phyloP scores from a whole-genome alignment of 2,888 invertebrate species.

The Mythimna albipuncta region DNA sequence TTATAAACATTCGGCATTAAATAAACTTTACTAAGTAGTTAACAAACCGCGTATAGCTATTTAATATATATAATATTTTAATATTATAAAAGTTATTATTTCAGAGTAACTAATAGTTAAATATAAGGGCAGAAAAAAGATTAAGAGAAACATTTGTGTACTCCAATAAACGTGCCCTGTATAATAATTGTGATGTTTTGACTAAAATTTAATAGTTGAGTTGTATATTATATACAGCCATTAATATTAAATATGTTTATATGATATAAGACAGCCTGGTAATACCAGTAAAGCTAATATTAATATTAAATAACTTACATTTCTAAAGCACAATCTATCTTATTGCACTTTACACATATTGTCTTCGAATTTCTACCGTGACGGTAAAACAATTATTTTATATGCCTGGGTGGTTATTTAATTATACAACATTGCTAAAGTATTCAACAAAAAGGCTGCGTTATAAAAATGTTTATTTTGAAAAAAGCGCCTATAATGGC shows the following conservation, averaged over 20 bases:
- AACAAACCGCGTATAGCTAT: constrained; percentile 67
- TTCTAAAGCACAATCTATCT: constrained; percentile 77
- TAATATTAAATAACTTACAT: constrained; percentile 63
- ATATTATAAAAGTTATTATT: constrained; percentile 26
- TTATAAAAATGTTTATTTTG: constrained; percentile 44
- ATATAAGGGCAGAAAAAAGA: constrained; percentile 34
- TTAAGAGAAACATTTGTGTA: constrained; percentile 50
- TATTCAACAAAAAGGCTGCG: constrained; percentile 63
- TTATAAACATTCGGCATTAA: constrained; percentile 45
- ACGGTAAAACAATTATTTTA: constrained; percentile 56
- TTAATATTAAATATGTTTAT: constrained; percentile 62
- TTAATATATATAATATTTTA: constrained; percentile 51
- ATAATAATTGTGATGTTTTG: constrained; percentile 62
- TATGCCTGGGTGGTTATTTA: constrained; percentile 45
- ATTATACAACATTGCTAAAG: constrained; percentile 38
- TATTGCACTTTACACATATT: constrained; percentile 81
- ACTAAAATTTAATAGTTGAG: constrained; percentile 50
- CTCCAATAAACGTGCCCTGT: constrained; percentile 48
- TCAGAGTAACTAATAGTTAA: constrained; percentile 35
- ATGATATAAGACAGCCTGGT: constrained; percentile 66
- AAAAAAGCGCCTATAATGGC: constrained; percentile 6
- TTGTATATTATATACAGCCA: constrained; percentile 57
- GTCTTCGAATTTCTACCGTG: constrained; percentile 71
- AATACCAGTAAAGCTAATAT: constrained; percentile 69
- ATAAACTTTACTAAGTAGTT: constrained; percentile 64